phyloP scores from a whole-genome alignment of 2,797 vertebrate species.

The Erpetoichthys calabaricus region DNA sequence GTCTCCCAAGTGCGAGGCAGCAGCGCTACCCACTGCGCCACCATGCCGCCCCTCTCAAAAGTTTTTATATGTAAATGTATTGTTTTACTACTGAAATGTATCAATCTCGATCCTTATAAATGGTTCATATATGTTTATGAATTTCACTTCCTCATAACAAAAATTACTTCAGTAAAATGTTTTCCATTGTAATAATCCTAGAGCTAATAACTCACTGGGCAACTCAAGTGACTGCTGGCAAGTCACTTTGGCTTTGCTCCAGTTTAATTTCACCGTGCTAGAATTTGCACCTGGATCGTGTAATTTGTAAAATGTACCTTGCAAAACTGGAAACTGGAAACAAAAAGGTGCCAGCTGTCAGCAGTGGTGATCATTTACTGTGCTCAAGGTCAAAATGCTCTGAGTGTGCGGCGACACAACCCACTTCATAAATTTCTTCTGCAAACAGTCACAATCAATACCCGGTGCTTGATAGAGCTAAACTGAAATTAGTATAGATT shows the following conservation, averaged over 20 bases:
- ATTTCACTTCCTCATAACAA: too few species aligned
- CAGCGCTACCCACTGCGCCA: too few species aligned
- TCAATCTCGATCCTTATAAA: too few species aligned
- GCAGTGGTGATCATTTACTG: constrained; percentile 28
- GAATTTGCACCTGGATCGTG: constrained; percentile 28
- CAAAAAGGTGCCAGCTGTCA: constrained; percentile 23
- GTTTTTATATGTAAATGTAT: too few species aligned
- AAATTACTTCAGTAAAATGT: too few species aligned
- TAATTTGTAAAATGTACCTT: constrained; percentile 31
- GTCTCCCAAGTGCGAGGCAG: too few species aligned
- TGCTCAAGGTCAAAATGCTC: constrained; percentile 32
- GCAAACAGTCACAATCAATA: constrained; percentile 53
- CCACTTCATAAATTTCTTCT: constrained; percentile 41
- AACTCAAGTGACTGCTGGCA: background rate
- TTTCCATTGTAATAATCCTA: too few species aligned
- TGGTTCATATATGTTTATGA: too few species aligned
- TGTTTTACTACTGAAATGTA: too few species aligned
- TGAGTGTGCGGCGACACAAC: constrained; percentile 27
- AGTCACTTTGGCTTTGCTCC: constrained; percentile 40
- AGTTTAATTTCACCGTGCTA: constrained; percentile 47
- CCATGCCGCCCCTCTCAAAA: too few species aligned
- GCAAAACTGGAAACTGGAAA: constrained; percentile 23
- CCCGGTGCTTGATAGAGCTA: constrained; percentile 62
- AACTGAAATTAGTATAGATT: constrained; percentile 87
- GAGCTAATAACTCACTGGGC: background rate